These are phyloP conservation scores for Pycnomerus fuliginosus DNA, from an alignment of 2,888 invertebrate genomes.

Conservation along the genomic window DNA sequence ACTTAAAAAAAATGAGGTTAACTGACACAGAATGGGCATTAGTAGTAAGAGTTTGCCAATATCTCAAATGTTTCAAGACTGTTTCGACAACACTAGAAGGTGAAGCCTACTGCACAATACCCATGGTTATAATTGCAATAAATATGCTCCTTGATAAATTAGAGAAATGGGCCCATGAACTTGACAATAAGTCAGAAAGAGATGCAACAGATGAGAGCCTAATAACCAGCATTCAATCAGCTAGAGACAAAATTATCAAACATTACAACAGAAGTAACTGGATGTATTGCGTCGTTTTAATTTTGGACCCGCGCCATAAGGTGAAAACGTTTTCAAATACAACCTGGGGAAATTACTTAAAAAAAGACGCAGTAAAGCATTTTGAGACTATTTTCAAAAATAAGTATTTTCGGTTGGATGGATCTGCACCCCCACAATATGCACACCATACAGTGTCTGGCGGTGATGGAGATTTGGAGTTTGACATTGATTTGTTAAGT, in stretches of 20 bases:
- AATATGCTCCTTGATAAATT: slow-evolving; percentile 10
- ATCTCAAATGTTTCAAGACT: slow-evolving; percentile 23
- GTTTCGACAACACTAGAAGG: slow-evolving; percentile 23
- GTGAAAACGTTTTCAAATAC: slow-evolving; percentile 25
- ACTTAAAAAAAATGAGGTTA: not conserved
- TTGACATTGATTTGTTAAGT: too few species aligned
- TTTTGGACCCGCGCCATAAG: slow-evolving; percentile 29
- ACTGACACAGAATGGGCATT: slow-evolving; percentile 16
- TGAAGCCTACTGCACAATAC: slow-evolving; percentile 24
- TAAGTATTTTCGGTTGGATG: too few species aligned
- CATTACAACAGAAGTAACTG: slow-evolving; percentile 24
- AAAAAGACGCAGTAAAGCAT: slow-evolving; percentile 1
- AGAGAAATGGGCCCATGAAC: slow-evolving; percentile 11
- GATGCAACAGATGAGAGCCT: slow-evolving; percentile 9
- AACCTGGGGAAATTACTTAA: slow-evolving; percentile 16
- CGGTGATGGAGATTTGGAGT: too few species aligned
- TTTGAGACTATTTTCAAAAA: slow-evolving; percentile 4
- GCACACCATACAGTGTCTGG: too few species aligned
- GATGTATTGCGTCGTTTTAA: slow-evolving; percentile 28
- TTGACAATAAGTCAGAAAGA: slow-evolving; percentile 9
- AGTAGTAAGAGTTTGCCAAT: slow-evolving; percentile 19
- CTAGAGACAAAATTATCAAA: slow-evolving; percentile 16
- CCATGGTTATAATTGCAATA: slow-evolving; percentile 18
- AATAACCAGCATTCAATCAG: slow-evolving; percentile 5
- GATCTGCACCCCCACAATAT: too few species aligned